A percentile compares a stretch with the other conserved stretches of the same genome.
Evolutionary conservation across 2,888 invertebrate genomes (phyloP).

Genomic region (Polietes domitor): DNA sequence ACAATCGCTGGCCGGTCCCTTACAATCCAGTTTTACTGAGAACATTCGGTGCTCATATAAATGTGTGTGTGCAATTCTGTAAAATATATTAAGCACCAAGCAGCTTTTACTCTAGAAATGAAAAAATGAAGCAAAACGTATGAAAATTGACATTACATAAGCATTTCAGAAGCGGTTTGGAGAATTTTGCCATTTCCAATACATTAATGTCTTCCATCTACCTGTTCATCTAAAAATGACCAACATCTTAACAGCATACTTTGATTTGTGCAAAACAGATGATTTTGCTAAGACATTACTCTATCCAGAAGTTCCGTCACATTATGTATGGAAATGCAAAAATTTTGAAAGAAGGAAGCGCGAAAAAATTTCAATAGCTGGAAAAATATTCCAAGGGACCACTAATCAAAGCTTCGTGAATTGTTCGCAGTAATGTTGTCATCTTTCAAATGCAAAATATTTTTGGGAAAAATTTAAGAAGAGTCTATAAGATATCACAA

Average conservation of each 20-base stretch:
- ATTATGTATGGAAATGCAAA: constrained; percentile 18
- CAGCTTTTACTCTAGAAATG: not conserved
- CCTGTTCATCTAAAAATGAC: constrained; percentile 29
- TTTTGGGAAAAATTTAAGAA: constrained; percentile 43
- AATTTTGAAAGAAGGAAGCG: constrained; percentile 42
- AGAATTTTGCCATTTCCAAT: constrained; percentile 38
- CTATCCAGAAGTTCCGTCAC: constrained; percentile 39
- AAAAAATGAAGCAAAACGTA: constrained; percentile 37
- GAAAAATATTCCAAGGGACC: constrained; percentile 28
- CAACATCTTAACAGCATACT: constrained; percentile 30
- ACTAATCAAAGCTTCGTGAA: constrained; percentile 39
- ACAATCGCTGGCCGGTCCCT: constrained; percentile 75
- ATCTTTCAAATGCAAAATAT: constrained; percentile 45
- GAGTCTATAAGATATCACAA: constrained; percentile 39
- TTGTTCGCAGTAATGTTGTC: constrained; percentile 53
- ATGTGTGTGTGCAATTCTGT: constrained; percentile 80
- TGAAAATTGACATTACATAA: constrained; percentile 37
- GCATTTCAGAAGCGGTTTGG: constrained; percentile 46
- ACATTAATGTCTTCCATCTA: constrained; percentile 35
- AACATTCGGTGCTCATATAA: constrained; percentile 75
- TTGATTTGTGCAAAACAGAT: constrained; percentile 35
- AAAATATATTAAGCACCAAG: constrained; percentile 70
- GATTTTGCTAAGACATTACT: constrained; percentile 40
- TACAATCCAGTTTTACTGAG: constrained; percentile 72
- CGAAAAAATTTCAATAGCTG: constrained; percentile 1